These are phyloP conservation scores for Oncorhynchus keta DNA, from an alignment of 2,113 vertebrate species.

Conservation along the genomic window DNA sequence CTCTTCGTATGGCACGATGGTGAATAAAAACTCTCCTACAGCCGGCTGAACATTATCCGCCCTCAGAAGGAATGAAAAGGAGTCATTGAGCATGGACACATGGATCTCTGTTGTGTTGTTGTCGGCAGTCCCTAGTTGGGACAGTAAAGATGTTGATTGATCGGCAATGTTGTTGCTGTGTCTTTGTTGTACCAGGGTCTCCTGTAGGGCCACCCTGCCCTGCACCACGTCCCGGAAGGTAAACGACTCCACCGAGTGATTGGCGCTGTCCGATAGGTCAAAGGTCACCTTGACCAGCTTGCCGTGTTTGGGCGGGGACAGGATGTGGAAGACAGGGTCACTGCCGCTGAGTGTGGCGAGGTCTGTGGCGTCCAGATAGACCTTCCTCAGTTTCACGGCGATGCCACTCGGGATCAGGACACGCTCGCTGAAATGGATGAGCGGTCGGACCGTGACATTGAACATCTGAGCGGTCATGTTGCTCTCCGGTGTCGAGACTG, in stretches of 20 bases:
- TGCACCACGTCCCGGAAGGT: slow-evolving; percentile 82
- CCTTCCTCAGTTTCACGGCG: slow-evolving; percentile 72
- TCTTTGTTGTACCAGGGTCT: slow-evolving; percentile 35
- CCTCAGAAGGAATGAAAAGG: slow-evolving; percentile 81
- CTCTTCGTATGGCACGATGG: slow-evolving; percentile 74
- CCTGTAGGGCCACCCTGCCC: slow-evolving; percentile 76
- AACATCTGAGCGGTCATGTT: slow-evolving; percentile 77
- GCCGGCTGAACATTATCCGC: slow-evolving; percentile 82
- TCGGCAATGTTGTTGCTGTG: slow-evolving; percentile 46
- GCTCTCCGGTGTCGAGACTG: slow-evolving; percentile 60
- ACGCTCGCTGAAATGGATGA: slow-evolving; percentile 66
- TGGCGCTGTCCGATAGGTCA: slow-evolving; percentile 29
- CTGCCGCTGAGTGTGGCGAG: slow-evolving; percentile 80
- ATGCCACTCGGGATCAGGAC: slow-evolving; percentile 75
- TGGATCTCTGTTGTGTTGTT: background rate
- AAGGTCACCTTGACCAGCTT: slow-evolving; percentile 76
- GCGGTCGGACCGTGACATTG: slow-evolving; percentile 74
- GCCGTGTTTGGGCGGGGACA: slow-evolving; percentile 75
- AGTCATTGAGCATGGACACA: slow-evolving; percentile 73
- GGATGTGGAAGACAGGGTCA: slow-evolving; percentile 81
- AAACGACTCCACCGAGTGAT: slow-evolving; percentile 68
- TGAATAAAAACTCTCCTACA: slow-evolving; percentile 76
- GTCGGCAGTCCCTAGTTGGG: slow-evolving; percentile 52
- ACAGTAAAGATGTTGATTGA: slow-evolving; percentile 15
- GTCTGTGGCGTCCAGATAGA: slow-evolving; percentile 83